These are phyloP conservation scores for Phataginus tricuspis DNA, from an alignment of 2,797 vertebrate genomes.

Conservation along the genomic window DNA sequence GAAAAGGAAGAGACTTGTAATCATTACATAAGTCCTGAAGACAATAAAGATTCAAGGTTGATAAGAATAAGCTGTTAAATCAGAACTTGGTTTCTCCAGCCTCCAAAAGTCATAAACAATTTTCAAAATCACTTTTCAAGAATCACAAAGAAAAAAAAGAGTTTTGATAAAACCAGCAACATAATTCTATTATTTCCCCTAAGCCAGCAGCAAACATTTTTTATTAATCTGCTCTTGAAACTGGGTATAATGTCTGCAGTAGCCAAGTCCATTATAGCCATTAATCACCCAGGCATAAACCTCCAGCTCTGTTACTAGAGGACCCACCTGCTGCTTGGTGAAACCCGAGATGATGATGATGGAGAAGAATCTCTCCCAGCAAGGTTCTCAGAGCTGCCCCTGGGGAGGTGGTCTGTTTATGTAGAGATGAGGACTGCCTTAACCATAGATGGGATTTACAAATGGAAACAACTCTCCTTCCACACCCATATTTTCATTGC, in stretches of 20 bases:
- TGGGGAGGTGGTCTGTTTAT: accelerated
- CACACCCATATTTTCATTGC: not conserved
- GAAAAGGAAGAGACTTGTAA: not conserved
- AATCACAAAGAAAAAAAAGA: not conserved
- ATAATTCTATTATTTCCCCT: not conserved
- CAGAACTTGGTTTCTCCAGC: not conserved
- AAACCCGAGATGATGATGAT: not conserved
- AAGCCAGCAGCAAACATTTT: not conserved
- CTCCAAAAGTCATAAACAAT: not conserved
- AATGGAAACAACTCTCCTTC: not conserved
- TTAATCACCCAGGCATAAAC: not conserved
- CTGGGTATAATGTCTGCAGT: not conserved
- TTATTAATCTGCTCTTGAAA: not conserved
- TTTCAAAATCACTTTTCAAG: conserved; percentile 4
- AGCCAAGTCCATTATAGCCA: not conserved
- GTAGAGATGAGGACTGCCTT: too few species aligned
- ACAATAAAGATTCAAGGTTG: not conserved
- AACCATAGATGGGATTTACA: not conserved
- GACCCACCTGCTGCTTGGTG: not conserved
- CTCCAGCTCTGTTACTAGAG: not conserved
- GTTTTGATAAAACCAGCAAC: not conserved
- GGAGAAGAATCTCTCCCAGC: accelerated
- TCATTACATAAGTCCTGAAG: not conserved
- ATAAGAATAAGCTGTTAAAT: not conserved
- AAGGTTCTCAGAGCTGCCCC: too few species aligned